Evolutionary conservation across 2,113 vertebrate species (phyloP), one percentile per base, ranked within the genome.

Genomic region (Hippocampus barbouri): DNA sequence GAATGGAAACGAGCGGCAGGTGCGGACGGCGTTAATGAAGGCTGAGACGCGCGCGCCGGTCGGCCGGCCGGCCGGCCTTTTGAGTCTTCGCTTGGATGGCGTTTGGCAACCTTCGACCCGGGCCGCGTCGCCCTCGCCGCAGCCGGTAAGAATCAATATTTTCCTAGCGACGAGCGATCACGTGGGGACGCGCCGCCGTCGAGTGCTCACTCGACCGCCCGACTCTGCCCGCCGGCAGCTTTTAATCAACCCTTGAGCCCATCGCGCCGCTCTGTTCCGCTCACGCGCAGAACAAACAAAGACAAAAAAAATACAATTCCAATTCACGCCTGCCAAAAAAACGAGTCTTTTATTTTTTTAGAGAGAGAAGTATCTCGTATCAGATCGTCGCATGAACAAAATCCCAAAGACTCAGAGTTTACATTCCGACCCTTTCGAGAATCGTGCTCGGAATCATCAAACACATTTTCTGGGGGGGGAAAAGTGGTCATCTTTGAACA

Each of bases 191-290:
- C 16, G 25, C 18, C 14, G 2, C 16, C 23, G 23, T 11, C 18
- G 34, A 63, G 61, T 63, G 61, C 34, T 41, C 62, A 64, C 62
- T 43, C 21, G 38, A 64, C 62, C 62, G 10, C 21, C 21, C 18
- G n/a, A 63, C 61, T 40, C 34, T n/a, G 61, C 61, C 62, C 62
- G 21, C 38, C 5, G 61, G 18, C 34, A 4, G 18, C 18, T 40
- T 63, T 65, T 23, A 41, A 65, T 65, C 40, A 23, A 65, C 62
- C 23, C 62, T 25, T 45, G 56, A 65, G 62, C 40, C 43, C 3
- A 25, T 65, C 6, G 40, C 23, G 56, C 10, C 43, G 38, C 34
- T 4, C 23, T 11, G 41, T 41, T 10, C n/a, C 62, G 38, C 62
- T 43, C 62, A 2, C 38, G 15, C n/a, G 30, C 38, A 4, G n/a